These are phyloP conservation scores for Mus pahari DNA, from an alignment of 2,113 vertebrate genomes.

Conservation along the genomic window DNA sequence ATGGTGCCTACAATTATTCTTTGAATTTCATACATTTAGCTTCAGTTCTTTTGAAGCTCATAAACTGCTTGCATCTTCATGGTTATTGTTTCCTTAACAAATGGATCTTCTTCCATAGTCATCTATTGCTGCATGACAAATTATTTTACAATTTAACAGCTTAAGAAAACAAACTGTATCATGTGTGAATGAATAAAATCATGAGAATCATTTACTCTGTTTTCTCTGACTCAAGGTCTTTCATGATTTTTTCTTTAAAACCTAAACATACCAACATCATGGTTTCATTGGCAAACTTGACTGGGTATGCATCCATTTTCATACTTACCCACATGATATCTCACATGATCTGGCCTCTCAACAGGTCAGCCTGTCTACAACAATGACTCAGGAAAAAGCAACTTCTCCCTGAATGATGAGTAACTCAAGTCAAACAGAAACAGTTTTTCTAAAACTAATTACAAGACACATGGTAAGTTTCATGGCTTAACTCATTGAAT, in stretches of 20 bases:
- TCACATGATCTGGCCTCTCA: rapidly evolving
- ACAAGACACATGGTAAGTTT: neutral
- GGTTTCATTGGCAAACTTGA: neutral
- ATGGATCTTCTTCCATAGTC: neutral
- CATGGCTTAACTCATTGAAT: neutral
- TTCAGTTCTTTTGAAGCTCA: neutral
- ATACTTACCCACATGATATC: neutral
- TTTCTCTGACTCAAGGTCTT: neutral
- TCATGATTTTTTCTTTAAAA: neutral
- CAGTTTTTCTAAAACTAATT: neutral
- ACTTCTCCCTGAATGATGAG: neutral
- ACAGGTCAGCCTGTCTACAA: neutral
- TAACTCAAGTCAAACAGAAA: neutral
- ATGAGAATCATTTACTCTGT: neutral
- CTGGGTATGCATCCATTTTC: neutral
- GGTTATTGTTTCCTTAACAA: neutral
- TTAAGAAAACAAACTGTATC: neutral
- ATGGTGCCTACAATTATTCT: neutral
- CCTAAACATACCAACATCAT: neutral
- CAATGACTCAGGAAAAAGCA: neutral
- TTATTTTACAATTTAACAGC: neutral
- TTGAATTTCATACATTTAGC: too few species aligned
- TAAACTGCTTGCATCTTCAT: neutral
- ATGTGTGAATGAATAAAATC: neutral
- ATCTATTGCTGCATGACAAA: too few species aligned